Base-by-base conservation (phyloP, 2,797 vertebrate genomes). In the Poliocrania exsul region DNA sequence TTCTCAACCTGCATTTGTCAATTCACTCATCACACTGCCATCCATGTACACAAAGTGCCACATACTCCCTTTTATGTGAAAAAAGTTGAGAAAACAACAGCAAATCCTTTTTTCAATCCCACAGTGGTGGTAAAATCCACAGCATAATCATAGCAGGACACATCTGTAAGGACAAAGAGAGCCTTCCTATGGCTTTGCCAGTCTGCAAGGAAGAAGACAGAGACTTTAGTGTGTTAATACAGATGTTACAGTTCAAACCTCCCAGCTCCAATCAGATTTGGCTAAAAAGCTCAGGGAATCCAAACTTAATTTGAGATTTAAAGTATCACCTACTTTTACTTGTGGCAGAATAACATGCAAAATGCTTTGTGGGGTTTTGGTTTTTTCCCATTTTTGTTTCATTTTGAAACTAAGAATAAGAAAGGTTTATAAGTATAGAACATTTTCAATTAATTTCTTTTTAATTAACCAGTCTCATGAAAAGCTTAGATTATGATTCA, bases 161-260 rank as follows among this genome's bases (percentile, higher is more conserved):
- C 0, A 7, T 54, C 57, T 81, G 69, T 66, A 94, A 93, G 91
- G 81, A 92, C 86, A 95, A 80, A 89, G 81, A 95, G 60, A 90
- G 46, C 35, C 92, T 42, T 78, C 38, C 81, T 86, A 93, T 88
- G 33, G 67, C 62, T 65, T 80, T 37, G 53, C 67, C 65, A 86
- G 65, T 44, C 81, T 96, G 60, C 78, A 58, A 83, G 21, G 65
- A 92, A 90, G 61, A 77, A 54, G 25, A 71, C 28, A 53, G 40
- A 92, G 17, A 66, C 25, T 71, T 81, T 42, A 3, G 2, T 47
- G 37, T 18, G n/a, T 12, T 82, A 42, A 73, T 10, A 78, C 6
- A 84, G 29, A 37, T 47, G 37, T 8, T 37, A 79, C 29, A 50
- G 57, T 61, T 64, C 73, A 88, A 38, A 93, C 33, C 13, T 46